Evolutionary conservation across 2,797 vertebrate species (phyloP).

Genomic region (Crenichthys baileyi): DNA sequence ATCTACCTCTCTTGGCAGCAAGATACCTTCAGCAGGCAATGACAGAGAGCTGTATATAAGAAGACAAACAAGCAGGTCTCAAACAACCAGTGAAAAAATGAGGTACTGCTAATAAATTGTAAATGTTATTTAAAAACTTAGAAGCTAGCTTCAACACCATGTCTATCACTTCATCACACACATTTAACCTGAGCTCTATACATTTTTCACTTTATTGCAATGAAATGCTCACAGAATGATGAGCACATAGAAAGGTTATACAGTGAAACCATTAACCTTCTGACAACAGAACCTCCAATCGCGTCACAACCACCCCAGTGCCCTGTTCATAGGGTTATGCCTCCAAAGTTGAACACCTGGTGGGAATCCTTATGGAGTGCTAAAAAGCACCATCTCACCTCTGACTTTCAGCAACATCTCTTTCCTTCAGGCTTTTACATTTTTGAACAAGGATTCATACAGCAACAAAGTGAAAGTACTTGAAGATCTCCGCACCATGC

Average conservation of each 20-base stretch:
- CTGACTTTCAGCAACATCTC: constrained; percentile 3
- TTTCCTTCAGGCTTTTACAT: constrained; percentile 13
- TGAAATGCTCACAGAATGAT: background rate
- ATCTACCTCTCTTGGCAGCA: background rate
- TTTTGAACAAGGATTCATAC: background rate
- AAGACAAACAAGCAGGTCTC: background rate
- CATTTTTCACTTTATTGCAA: background rate
- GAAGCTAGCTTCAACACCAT: background rate
- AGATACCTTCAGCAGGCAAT: background rate
- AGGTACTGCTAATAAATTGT: background rate
- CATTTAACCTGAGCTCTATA: background rate
- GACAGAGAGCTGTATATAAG: background rate
- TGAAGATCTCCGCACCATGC: background rate
- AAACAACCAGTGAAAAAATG: background rate
- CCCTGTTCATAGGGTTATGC: background rate
- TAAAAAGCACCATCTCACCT: constrained; percentile 1
- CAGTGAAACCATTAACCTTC: background rate
- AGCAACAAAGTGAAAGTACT: constrained; percentile 1
- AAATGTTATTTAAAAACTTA: background rate
- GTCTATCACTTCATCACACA: background rate
- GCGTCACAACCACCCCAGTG: background rate
- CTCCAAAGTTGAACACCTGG: constrained; percentile 3
- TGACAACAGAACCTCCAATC: background rate
- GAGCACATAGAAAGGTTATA: background rate
- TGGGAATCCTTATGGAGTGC: background rate